phyloP scores from a whole-genome alignment of 2,797 vertebrate species.

The Pipistrellus kuhlii region DNA sequence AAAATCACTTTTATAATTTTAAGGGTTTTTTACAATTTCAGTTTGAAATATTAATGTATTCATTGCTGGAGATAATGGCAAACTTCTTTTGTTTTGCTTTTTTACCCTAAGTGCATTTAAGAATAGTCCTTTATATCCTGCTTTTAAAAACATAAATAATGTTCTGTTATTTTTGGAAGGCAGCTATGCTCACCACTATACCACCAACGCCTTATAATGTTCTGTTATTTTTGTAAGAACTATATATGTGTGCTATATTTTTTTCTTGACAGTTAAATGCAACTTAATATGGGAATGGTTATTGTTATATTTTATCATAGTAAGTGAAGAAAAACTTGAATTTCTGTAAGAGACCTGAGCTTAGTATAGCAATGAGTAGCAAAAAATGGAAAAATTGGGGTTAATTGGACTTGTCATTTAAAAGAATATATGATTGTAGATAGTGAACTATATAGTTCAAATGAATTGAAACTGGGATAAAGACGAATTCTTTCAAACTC shows the following conservation, averaged over 20 bases:
- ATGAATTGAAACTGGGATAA: conserved; percentile 60
- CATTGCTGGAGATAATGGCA: background rate
- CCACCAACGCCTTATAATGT: too few relatives aligned
- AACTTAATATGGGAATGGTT: conserved; percentile 33
- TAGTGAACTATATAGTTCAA: conserved; percentile 33
- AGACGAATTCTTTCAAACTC: conserved; percentile 47
- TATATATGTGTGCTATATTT: background rate
- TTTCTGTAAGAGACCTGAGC: conserved; percentile 1
- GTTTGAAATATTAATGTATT: conserved; percentile 62
- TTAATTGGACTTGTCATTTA: conserved; percentile 58
- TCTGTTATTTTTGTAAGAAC: conserved; percentile 51
- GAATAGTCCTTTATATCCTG: conserved; percentile 40
- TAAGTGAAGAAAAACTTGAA: conserved; percentile 51
- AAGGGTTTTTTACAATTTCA: conserved; percentile 44
- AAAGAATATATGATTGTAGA: conserved; percentile 14
- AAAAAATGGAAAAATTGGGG: conserved; percentile 46
- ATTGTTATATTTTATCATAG: conserved; percentile 48
- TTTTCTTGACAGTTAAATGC: conserved; percentile 39
- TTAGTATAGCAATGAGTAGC: conserved; percentile 48
- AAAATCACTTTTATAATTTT: conserved; percentile 57
- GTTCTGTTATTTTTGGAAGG: conserved; percentile 35
- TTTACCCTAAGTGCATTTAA: background rate
- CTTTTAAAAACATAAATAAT: conserved; percentile 34
- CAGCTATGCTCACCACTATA: too few relatives aligned
- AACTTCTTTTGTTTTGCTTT: background rate